A percentile compares a stretch with the other conserved stretches of the same genome.
Conservation (phyloP, 2,797 vertebrate genomes). For the Anolis apletophallus region DNA sequence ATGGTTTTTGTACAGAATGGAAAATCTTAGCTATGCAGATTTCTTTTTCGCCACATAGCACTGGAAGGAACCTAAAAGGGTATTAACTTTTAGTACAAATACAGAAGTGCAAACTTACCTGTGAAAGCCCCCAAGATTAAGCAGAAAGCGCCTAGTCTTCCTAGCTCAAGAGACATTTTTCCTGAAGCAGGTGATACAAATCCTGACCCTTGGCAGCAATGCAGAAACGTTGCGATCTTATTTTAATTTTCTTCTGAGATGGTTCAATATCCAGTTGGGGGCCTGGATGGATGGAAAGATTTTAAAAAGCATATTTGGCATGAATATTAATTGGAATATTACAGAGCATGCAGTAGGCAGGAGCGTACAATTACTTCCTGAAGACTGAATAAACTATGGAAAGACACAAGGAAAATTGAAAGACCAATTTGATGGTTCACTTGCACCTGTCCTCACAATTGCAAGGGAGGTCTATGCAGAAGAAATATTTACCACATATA, state of each 20-base stretch:
- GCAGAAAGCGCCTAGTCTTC: conserved; percentile 31
- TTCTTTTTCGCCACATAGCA: background rate
- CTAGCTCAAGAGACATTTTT: conserved; percentile 60
- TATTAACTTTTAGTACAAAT: background rate
- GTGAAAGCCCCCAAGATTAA: conserved; percentile 64
- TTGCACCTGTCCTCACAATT: conserved; percentile 17
- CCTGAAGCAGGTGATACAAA: conserved; percentile 16
- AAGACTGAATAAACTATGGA: background rate
- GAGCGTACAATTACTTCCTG: background rate
- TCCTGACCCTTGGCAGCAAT: background rate
- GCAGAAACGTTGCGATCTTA: conserved; percentile 2
- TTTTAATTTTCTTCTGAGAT: background rate
- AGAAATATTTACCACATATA: background rate
- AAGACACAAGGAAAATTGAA: conserved; percentile 6
- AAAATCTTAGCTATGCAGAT: background rate
- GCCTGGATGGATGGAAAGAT: conserved; percentile 51
- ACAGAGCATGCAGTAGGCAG: conserved; percentile 8
- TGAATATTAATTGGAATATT: conserved; percentile 44
- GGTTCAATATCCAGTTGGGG: conserved; percentile 33
- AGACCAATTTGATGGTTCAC: conserved; percentile 20
- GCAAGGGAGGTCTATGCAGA: background rate
- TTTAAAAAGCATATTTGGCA: conserved; percentile 43
- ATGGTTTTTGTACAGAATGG: background rate
- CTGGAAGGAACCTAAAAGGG: background rate
- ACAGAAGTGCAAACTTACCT: conserved; percentile 65